Evolutionary conservation across 2,888 invertebrate genomes (phyloP), one percentile per base, ranked within the genome.

Genomic region (Eupithecia subfuscata): DNA sequence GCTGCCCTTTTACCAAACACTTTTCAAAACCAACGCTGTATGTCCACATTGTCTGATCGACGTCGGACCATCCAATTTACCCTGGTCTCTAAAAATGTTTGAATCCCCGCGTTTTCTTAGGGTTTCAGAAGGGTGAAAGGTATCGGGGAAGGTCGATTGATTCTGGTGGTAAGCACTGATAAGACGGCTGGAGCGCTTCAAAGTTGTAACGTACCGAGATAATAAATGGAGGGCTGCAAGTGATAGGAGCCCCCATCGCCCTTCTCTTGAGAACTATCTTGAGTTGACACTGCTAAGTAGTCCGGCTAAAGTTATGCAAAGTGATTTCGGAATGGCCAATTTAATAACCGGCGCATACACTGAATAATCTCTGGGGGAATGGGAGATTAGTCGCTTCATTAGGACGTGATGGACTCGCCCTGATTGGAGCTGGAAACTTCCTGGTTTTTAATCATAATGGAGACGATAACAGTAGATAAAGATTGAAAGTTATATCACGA

Each of bases 181-280:
- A 88, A 88, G 86, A 70, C 72, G 64, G 79, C 52, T 84, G 81
- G 74, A 84, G 82, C 85, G 85, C 83, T 84, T 85, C 84, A 83
- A 84, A 85, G 85, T 86, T 85, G 84, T 85, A 85, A 85, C 85
- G 84, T 83, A 75, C 77, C 70, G 84, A 84, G 84, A 85, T 84
- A 86, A 84, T 82, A 84, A 86, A 88, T 87, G 83, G 85, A 85
- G 84, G 86, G 85, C 84, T 84, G 83, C 82, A 82, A 83, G 82
- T 84, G 86, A 85, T 86, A 85, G 83, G 77, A 81, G 80, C 80
- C 82, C 71, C 78, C 81, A 77, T 79, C 75, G 75, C 74, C 80
- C 78, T 70, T 74, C 74, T 75, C 71, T 79, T 78, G 69, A 63
- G 75, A 81, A 81, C 79, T 80, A 79, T 79, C 80, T 81, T 76